A percentile compares a stretch with the other conserved stretches of the same genome.
Conservation (phyloP, 2,113 vertebrate species). For the Chelonoidis abingdonii region DNA sequence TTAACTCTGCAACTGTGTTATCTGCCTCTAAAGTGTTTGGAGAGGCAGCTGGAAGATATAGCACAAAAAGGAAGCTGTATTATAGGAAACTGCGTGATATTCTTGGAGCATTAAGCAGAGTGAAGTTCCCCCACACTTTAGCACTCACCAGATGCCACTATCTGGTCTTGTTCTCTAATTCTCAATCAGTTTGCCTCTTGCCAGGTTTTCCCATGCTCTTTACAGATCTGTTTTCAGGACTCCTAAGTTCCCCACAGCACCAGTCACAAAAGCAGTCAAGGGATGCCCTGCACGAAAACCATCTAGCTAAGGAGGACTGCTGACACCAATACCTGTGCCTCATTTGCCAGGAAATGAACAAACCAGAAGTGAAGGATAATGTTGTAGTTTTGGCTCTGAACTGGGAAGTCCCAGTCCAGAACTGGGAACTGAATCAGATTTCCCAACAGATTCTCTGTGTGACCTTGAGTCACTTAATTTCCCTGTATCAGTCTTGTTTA, state of each 20-base stretch:
- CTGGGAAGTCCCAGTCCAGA: neutral
- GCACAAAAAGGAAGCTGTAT: neutral
- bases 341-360: neutral
- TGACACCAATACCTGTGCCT: neutral
- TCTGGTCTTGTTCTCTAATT: neutral
- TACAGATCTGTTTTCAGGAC: neutral
- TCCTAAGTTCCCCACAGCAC: no score
- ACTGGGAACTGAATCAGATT: neutral
- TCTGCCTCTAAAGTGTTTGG: neutral
- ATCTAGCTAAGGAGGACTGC: no score
- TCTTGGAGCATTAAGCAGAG: neutral
- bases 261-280: neutral
- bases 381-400: neutral
- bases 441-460: neutral
- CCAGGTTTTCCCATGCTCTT: neutral
- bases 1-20: neutral
- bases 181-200: rapidly evolving
- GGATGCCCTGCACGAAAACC: no score
- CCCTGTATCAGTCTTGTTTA: neutral
- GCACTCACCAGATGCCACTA: neutral
- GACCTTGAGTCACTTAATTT: neutral
- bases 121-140: neutral
- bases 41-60: neutral
- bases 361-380: neutral
- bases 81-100: neutral